Percentiles rank a stretch among this genome's conserved stretches.
Conservation (phyloP, 2,113 vertebrate species). For the Syrrhaptes paradoxus region DNA sequence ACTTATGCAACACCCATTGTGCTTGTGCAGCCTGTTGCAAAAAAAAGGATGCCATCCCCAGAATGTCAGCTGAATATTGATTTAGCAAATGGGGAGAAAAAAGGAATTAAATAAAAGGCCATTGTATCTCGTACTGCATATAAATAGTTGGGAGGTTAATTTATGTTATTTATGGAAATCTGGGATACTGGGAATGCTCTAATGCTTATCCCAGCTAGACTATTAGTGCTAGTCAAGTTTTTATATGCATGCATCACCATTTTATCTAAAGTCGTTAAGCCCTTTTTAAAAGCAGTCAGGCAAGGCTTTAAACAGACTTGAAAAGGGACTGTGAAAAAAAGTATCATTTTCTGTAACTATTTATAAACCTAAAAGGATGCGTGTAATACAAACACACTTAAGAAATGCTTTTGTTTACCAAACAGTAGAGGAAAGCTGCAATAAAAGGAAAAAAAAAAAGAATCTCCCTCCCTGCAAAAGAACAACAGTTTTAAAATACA, state of each 20-base stretch:
- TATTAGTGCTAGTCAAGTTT: constrained; percentile 23
- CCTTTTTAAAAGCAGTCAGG: constrained; percentile 36
- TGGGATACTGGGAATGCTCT: constrained; percentile 61
- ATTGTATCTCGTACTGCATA: constrained; percentile 11
- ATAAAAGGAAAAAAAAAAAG: background rate
- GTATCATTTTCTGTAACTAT: constrained; percentile 8
- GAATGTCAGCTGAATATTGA: constrained; percentile 58
- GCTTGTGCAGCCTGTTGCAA: constrained; percentile 58
- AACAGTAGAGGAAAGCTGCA: background rate
- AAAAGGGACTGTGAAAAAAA: background rate
- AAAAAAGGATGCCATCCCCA: constrained; percentile 38
- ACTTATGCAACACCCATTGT: constrained; percentile 49
- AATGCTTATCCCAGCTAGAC: constrained; percentile 48
- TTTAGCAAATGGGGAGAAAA: constrained; percentile 36
- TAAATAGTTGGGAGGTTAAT: constrained; percentile 55
- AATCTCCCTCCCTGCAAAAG: background rate
- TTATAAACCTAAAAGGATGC: constrained; percentile 26
- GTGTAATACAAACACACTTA: background rate
- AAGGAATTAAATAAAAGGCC: constrained; percentile 41
- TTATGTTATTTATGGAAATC: constrained; percentile 66
- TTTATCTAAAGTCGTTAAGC: constrained; percentile 19
- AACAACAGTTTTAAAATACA: background rate
- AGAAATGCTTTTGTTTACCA: constrained; percentile 27
- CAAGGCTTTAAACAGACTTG: constrained; percentile 29
- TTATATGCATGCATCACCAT: constrained; percentile 5